Conservation (phyloP, 2,888 invertebrate species). For the Cylindroiulus punctatus region DNA sequence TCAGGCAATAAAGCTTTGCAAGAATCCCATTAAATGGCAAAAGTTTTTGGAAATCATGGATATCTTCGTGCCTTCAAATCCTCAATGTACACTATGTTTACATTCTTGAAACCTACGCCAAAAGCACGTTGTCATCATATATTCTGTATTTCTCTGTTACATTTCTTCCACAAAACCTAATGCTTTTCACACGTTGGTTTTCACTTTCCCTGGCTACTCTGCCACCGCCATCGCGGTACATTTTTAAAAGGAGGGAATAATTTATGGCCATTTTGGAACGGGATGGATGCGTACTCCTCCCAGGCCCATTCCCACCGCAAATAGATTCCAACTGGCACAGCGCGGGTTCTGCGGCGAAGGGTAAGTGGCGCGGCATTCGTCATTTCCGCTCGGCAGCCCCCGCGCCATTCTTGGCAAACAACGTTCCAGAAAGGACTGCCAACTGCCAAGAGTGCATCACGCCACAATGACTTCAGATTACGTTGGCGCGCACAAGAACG, state of each 20-base stretch:
- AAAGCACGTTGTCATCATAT: too few species aligned
- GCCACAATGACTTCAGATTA: slow-evolving; percentile 20
- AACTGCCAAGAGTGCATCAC: background rate
- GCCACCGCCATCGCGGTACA: too few species aligned
- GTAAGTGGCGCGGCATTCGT: slow-evolving; percentile 14
- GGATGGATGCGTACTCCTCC: background rate
- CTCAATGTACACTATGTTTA: too few species aligned
- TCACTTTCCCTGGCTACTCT: background rate
- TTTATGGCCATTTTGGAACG: background rate
- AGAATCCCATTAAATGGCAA: too few species aligned
- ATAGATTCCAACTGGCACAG: slow-evolving; percentile 4
- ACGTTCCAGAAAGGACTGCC: slow-evolving; percentile 24
- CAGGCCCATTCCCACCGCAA: background rate
- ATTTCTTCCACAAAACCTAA: too few species aligned
- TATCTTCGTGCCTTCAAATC: too few species aligned
- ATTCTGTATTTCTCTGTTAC: too few species aligned
- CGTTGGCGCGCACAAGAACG: background rate
- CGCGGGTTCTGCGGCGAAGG: slow-evolving; percentile 25
- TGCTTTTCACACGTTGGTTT: background rate
- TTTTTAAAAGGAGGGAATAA: background rate
- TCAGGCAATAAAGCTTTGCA: too few species aligned
- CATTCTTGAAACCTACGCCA: too few species aligned
- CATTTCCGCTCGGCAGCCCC: background rate
- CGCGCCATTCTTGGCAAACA: background rate
- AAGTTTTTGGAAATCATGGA: too few species aligned